Base-by-base conservation (phyloP, 1,140 invertebrate genomes). In the Magallana angulata region DNA sequence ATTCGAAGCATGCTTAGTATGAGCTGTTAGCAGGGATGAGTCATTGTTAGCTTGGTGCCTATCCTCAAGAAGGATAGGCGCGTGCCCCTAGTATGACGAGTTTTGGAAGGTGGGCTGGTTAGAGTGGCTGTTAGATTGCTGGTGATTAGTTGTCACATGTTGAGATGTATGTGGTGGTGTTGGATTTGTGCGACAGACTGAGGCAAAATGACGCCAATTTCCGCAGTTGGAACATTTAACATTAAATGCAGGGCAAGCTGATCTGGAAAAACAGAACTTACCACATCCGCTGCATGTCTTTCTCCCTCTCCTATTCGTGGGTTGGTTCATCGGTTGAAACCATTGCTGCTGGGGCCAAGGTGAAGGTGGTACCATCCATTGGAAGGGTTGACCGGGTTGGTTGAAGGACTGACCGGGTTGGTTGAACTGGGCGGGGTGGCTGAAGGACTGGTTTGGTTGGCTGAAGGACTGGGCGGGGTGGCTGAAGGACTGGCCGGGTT, bases 61-160 rank as follows among this genome's bases (percentile, higher is more conserved):
- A 59, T 86, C 85, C 71, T 48, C 84, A n/a, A 57, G 57, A 84
- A 57, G 84, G 57, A 86, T 85, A 89, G 88, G 81, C 88, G 84
- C 88, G 88, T 14, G n/a, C 81, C 85, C 88, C 88, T 89, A 89
- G n/a, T 89, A 83, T 18, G 16, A 36, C 0, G 30, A 36, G 30
- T 80, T n/a, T 36, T 80, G 76, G 12, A 30, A 5, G 30, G 30
- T 12, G 30, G 3, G 14, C 12, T 12, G 14, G 76, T 80, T 18
- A 12, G 57, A 18, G 30, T 12, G 60, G 84, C 16, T 18, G 84
- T 85, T 62, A n/a, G 9, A 30, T 30, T 30, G 36, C 5, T 12
- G 12, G 16, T n/a, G 16, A 8, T 12, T 11, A 5, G 9, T 48
- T 68, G 62, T n/a, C 11, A 14, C 12, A 62, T 85, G 14, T 84